These are phyloP conservation scores for Elgaria multicarinata DNA, from an alignment of 2,113 vertebrate genomes.

Conservation along the genomic window DNA sequence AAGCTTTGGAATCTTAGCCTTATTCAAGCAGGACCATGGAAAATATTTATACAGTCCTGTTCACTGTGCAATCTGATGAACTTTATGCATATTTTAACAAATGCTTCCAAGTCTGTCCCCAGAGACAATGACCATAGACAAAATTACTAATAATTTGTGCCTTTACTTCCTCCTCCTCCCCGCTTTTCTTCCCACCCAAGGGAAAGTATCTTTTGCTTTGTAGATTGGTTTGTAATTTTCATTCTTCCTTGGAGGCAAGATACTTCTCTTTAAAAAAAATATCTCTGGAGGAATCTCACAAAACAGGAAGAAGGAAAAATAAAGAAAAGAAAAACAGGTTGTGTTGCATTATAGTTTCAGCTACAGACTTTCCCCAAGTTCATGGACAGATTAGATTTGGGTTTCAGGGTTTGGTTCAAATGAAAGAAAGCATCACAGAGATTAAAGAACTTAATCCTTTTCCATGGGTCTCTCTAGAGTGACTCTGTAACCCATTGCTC, in stretches of 20 bases:
- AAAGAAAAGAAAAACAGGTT: conserved; percentile 16
- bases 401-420: conserved; percentile 28
- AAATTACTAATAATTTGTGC: conserved; percentile 61
- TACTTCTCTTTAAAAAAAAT: conserved; percentile 33
- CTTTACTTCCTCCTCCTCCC: conserved; percentile 36
- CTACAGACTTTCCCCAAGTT: background rate
- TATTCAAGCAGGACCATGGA: background rate
- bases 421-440: conserved; percentile 1
- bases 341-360: conserved; percentile 34
- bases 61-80: conserved; percentile 34
- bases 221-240: conserved; percentile 71
- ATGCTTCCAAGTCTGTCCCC: conserved; percentile 29
- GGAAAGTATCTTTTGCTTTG: conserved; percentile 68
- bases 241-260: conserved; percentile 70
- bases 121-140: conserved; percentile 39
- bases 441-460: conserved; percentile 40
- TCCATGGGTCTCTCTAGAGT: conserved; percentile 38
- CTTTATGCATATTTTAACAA: conserved; percentile 26
- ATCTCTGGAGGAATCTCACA: conserved; percentile 58
- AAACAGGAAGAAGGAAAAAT: conserved; percentile 28
- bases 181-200: conserved; percentile 48
- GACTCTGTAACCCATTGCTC: conserved; percentile 30
- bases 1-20: background rate
- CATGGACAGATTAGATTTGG: conserved; percentile 9
- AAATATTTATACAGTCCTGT: conserved; percentile 37